Conservation (phyloP, 2,888 invertebrate species). For the Caenorhabditis sulstoni region DNA sequence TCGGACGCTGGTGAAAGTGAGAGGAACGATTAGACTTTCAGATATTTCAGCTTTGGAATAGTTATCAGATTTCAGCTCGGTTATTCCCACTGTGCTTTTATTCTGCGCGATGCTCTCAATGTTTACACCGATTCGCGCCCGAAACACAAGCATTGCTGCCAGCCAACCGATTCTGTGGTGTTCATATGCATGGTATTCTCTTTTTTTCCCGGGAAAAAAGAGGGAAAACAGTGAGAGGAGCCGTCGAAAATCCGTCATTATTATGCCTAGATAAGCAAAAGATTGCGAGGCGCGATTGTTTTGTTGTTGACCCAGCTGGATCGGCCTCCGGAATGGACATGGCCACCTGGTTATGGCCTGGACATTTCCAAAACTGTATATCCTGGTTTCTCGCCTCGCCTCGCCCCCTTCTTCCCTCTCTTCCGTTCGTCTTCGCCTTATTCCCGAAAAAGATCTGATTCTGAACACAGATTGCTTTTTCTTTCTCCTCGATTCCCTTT, state of each 20-base stretch:
- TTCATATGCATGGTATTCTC: not conserved
- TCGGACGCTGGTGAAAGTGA: too few species aligned
- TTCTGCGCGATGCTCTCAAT: too few species aligned
- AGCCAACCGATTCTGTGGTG: not conserved
- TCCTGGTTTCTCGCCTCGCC: conserved; percentile 62
- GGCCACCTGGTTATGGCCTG: conserved; percentile 44
- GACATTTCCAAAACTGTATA: conserved; percentile 57
- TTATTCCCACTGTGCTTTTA: too few species aligned
- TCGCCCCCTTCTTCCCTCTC: conserved; percentile 26
- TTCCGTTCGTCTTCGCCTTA: conserved; percentile 10
- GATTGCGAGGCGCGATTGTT: conserved; percentile 58
- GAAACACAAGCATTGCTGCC: too few species aligned
- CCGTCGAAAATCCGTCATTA: conserved; percentile 44
- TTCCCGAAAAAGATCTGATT: conserved; percentile 19
- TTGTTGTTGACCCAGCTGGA: conserved; percentile 60
- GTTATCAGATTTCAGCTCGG: too few species aligned
- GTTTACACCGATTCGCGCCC: too few species aligned
- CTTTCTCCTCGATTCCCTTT: conserved; percentile 10
- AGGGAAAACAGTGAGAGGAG: conserved; percentile 38
- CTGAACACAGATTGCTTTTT: conserved; percentile 18
- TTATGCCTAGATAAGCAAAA: conserved; percentile 56
- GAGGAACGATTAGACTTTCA: too few species aligned
- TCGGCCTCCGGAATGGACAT: conserved; percentile 29
- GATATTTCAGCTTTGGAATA: too few species aligned
- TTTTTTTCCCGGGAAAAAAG: too few species aligned